phyloP scores from a whole-genome alignment of 2,888 invertebrate genomes.

The Scaptomyza parva region DNA sequence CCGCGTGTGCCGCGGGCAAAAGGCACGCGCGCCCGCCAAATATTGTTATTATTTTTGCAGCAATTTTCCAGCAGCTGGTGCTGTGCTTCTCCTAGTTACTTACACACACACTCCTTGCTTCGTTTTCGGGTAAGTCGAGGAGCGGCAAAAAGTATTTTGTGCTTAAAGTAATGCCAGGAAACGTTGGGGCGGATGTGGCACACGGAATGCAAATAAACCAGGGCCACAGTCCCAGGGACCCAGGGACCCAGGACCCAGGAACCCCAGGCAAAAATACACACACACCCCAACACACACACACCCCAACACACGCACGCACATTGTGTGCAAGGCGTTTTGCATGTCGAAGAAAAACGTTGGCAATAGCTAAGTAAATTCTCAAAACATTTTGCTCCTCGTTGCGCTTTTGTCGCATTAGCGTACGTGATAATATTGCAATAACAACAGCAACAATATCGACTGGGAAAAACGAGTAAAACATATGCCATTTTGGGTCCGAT shows the following conservation, averaged over 20 bases:
- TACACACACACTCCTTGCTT: background rate
- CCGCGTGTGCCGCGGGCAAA: conserved; percentile 49
- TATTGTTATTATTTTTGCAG: conserved; percentile 68
- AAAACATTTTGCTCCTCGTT: conserved; percentile 74
- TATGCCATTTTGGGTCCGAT: conserved; percentile 19
- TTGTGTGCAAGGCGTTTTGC: conserved; percentile 19
- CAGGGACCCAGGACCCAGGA: too few relatives aligned
- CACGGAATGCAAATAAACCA: conserved; percentile 73
- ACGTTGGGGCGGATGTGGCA: conserved; percentile 68
- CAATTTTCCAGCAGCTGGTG: conserved; percentile 18
- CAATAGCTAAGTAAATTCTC: conserved; percentile 70
- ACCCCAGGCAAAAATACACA: too few relatives aligned
- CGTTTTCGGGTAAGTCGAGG: conserved; percentile 31
- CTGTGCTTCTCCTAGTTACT: conserved; percentile 10
- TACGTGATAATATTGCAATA: conserved; percentile 68
- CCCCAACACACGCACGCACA: background rate
- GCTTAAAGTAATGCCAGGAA: conserved; percentile 72
- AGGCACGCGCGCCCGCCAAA: conserved; percentile 67
- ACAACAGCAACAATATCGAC: conserved; percentile 30
- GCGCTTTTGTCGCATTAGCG: conserved; percentile 81
- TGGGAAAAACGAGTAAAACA: conserved; percentile 1
- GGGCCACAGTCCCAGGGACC: conserved; percentile 30
- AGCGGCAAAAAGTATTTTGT: conserved; percentile 72
- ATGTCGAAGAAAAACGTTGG: conserved; percentile 32
- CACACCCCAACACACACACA: background rate